phyloP scores from a whole-genome alignment of 2,888 invertebrate genomes.

The Graphium colonna region DNA sequence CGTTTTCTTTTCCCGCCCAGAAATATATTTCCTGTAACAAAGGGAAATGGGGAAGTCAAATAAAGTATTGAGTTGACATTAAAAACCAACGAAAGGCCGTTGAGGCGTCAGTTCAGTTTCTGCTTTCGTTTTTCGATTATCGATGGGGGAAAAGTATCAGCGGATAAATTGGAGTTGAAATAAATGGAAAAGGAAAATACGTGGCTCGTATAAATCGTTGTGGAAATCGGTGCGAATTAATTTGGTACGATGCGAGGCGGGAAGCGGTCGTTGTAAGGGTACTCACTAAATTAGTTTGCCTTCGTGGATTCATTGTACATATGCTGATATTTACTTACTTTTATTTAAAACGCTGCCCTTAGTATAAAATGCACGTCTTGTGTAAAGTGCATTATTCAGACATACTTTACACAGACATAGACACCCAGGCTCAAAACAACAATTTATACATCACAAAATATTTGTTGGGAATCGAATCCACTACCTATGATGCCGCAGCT shows the following conservation, averaged over 20 bases:
- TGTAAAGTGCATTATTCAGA: too few relatives aligned
- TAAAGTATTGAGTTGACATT: constrained; percentile 20
- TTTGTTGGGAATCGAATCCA: too few relatives aligned
- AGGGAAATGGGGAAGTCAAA: constrained; percentile 13
- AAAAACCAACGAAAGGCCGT: constrained; percentile 15
- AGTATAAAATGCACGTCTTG: too few relatives aligned
- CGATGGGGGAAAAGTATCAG: constrained; percentile 12
- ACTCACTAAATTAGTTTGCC: not conserved
- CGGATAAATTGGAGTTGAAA: constrained; percentile 20
- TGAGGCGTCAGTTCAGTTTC: constrained; percentile 20
- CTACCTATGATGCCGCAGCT: too few relatives aligned
- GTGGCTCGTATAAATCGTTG: constrained; percentile 14
- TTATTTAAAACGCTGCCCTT: too few relatives aligned
- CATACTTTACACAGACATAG: too few relatives aligned
- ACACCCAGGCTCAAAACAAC: too few relatives aligned
- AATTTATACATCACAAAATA: too few relatives aligned
- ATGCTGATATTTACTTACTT: too few relatives aligned
- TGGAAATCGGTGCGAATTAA: constrained; percentile 25
- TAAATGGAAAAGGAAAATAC: constrained; percentile 12
- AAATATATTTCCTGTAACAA: constrained; percentile 5
- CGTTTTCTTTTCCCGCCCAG: not conserved
- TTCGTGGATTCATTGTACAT: not conserved
- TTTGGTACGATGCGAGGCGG: constrained; percentile 5
- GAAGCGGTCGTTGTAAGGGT: not conserved
- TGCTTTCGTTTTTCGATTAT: constrained; percentile 21